Conservation (phyloP, 2,888 invertebrate genomes). For the Neoitamus cyanurus region DNA sequence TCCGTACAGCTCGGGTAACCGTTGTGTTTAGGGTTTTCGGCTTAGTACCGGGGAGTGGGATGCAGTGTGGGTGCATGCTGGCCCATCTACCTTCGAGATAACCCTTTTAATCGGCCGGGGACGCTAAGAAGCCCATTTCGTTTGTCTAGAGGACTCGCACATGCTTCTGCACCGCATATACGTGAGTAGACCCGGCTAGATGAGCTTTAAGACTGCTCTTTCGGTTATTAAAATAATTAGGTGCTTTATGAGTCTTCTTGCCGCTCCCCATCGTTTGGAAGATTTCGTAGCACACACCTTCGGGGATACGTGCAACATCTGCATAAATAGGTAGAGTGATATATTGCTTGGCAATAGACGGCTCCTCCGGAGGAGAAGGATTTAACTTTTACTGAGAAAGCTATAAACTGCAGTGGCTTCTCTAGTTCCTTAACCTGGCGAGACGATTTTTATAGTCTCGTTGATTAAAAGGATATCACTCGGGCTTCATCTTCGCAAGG, state of each 20-base stretch:
- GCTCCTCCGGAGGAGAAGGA: not conserved
- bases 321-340: constrained; percentile 24
- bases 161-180: constrained; percentile 4
- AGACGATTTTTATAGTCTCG: not conserved
- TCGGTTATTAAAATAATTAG: constrained; percentile 57
- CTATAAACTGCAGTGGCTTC: not conserved
- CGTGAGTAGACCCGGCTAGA: constrained; percentile 10
- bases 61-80: not conserved
- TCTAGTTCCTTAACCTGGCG: not conserved
- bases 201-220: constrained; percentile 54
- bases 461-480: not conserved
- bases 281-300: not conserved
- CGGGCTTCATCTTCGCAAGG: not conserved
- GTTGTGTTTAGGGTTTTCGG: not conserved
- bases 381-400: not conserved
- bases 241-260: constrained; percentile 55
- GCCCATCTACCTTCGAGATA: not conserved
- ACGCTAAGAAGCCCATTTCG: constrained; percentile 20
- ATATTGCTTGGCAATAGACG: not conserved
- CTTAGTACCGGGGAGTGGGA: not conserved
- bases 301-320: not conserved
- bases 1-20: constrained; percentile 15
- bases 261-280: not conserved
- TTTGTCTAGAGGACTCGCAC: constrained; percentile 26
- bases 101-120: not conserved